Conservation (phyloP, 1,140 invertebrate genomes). For the Pristionchus pacificus region DNA sequence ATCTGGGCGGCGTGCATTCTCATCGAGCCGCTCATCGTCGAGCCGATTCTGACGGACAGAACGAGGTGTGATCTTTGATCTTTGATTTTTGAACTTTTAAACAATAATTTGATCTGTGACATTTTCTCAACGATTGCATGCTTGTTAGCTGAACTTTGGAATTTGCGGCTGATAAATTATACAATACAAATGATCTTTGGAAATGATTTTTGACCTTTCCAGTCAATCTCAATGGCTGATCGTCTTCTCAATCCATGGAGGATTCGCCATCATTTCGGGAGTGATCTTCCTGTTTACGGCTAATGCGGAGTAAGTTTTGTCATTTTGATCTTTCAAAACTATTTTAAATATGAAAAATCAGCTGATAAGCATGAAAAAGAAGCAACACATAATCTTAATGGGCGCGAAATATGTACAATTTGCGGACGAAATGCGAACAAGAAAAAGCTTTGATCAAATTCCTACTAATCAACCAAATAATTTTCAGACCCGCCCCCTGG, state of each 20-base stretch:
- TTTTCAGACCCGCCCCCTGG: too few relatives aligned
- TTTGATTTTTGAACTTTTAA: neutral
- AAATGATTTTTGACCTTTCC: too few relatives aligned
- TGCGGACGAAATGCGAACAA: too few relatives aligned
- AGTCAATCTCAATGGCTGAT: neutral
- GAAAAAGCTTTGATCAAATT: too few relatives aligned
- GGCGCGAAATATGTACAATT: too few relatives aligned
- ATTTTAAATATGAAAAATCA: too few relatives aligned
- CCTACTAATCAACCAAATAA: too few relatives aligned
- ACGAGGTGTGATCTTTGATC: neutral
- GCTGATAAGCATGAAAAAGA: too few relatives aligned
- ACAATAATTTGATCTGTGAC: neutral
- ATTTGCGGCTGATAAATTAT: neutral
- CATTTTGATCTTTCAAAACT: too few relatives aligned
- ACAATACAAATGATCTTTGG: neutral
- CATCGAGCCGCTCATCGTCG: neutral
- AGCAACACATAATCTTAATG: too few relatives aligned
- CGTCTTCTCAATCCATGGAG: constrained; percentile 67
- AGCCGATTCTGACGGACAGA: neutral
- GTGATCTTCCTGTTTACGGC: constrained; percentile 21
- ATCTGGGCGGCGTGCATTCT: neutral
- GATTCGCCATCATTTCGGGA: constrained; percentile 45
- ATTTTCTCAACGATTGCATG: neutral
- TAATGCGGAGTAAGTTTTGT: neutral
- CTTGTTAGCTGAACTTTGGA: neutral